Evolutionary conservation across 2,888 invertebrate species (phyloP), one percentile per base, ranked within the genome.

Genomic region (Euplexia lucipara): DNA sequence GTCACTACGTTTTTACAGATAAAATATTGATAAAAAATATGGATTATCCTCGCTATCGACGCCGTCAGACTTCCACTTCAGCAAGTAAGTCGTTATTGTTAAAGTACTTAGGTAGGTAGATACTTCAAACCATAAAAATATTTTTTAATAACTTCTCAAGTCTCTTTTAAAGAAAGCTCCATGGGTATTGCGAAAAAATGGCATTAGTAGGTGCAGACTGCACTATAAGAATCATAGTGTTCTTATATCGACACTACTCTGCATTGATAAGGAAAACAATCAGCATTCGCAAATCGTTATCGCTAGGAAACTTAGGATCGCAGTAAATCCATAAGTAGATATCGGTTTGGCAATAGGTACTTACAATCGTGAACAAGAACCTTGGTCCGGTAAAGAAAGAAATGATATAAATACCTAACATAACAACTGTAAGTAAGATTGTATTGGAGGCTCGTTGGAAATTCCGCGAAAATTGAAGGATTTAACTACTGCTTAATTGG

Each of bases 191-290:
- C n/a, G 22, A 18, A 18, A 12, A 45, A 47, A 14, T 47, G 9
- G 18, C 12, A 58, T 6, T 34, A n/a, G n/a, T 39, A 30, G 12
- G 16, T 14, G 34, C 10, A 16, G 12, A n/a, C 26, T 41, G 20
- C 30, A 32, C 14, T 16, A 59, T 51, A 70, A 51, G 35, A 60
- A 71, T 6, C 63, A 39, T 18, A 45, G 18, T 35, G 66, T n/a
- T 48, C 30, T 9, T 12, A 49, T 48, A 52, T 32, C 47, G 20
- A 42, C 44, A 20, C 22, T 34, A 48, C 7, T 49, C 14, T 32
- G 26, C 35, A 12, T 34, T 42, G 57, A 70, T 70, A 57, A 57
- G 42, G 51, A 16, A 52, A 41, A 70, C 65, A 52, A 48, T 66
- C 41, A 26, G 26, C 16, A 20, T 56, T 65, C 8, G n/a, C 16